phyloP scores from a whole-genome alignment of 2,797 vertebrate species.

The Girardinus metallicus region DNA sequence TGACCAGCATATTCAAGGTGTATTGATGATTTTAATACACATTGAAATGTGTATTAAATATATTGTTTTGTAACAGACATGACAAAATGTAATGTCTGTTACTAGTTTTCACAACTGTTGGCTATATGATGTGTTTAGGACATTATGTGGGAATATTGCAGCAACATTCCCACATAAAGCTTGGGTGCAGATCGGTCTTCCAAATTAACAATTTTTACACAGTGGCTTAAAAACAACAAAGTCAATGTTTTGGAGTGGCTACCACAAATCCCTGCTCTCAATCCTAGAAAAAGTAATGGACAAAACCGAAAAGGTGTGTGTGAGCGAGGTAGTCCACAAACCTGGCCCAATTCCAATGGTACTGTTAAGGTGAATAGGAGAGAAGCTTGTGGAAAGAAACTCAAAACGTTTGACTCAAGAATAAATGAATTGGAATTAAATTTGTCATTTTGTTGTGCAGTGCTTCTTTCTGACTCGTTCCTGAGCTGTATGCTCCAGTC shows the following conservation, averaged over 20 bases:
- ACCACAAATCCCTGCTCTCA: neutral
- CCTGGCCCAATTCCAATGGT: neutral
- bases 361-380: neutral
- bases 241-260: neutral
- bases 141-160: neutral
- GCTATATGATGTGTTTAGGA: neutral
- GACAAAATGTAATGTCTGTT: too few species aligned
- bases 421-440: too few species aligned
- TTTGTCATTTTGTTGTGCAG: neutral
- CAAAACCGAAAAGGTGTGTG: neutral
- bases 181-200: neutral
- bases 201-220: neutral
- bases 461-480: slow-evolving; percentile 15
- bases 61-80: too few species aligned
- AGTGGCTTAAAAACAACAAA: neutral
- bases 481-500: slow-evolving; percentile 13
- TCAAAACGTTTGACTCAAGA: neutral
- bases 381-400: neutral
- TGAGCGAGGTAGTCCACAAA: neutral
- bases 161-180: neutral
- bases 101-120: too few species aligned
- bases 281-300: neutral
- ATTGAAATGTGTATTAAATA: too few species aligned
- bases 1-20: too few species aligned
- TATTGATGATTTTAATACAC: too few species aligned